Base-by-base conservation (phyloP, 1,140 invertebrate genomes). In the Cheumatopsyche charites region DNA sequence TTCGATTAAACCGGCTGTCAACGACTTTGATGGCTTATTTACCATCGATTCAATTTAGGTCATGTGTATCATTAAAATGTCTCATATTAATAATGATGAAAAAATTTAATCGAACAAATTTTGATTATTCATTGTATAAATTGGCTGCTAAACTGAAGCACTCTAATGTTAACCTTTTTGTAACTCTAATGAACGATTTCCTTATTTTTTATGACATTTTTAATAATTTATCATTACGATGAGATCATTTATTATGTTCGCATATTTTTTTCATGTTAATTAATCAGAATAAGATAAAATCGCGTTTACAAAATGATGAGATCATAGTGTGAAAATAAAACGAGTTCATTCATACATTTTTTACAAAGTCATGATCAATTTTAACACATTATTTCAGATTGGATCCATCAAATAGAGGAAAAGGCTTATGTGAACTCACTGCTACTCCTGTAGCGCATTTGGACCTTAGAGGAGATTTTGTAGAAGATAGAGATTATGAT, bases 341-440 rank as follows among this genome's bases (percentile, higher is more conserved):
- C 29, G 3, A 36, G 29, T 36, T n/a, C n/a, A n/a, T n/a, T n/a
- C n/a, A n/a, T n/a, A n/a, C n/a, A n/a, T n/a, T n/a, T n/a, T n/a
- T n/a, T 36, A 9, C 29, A 36, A 3, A 36, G 29, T 36, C 29
- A 36, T 9, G 29, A 36, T 36, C 9, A 36, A 36, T 36, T 4
- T 36, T 36, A 3, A 9, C 29, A 36, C 9, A 36, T 36, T 36
- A 36, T 82, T 82, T n/a, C 79, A 88, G 88, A 73, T 79, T 90
- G 75, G 88, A 90, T 78, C 85, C 86, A 1, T 85, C 84, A 0
- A 87, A 87, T 76, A 82, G 87, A 49, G 87, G 87, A 3, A 86
- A 88, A 79, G 88, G 89, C 1, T 87, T 90, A 1, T 93, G 92
- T 77, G 91, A 94, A 81, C 78, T 94, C 62, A 87, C 90, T 41